Percentiles rank a stretch among this genome's conserved stretches.
Conservation (phyloP, 2,113 vertebrate species). For the Hippocampus abdominalis region DNA sequence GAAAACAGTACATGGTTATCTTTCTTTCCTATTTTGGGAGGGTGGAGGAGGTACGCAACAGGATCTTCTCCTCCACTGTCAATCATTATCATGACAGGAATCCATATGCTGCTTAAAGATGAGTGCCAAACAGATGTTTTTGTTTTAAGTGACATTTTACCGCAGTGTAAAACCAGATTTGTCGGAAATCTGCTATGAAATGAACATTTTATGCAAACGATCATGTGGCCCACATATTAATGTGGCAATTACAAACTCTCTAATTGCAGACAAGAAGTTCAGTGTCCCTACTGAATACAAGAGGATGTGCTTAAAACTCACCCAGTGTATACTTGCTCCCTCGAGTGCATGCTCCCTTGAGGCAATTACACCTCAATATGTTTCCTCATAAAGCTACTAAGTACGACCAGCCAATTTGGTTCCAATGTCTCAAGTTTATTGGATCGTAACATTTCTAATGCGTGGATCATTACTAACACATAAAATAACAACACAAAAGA, state of each 20-base stretch:
- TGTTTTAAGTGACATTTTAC: constrained; percentile 66
- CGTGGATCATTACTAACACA: constrained; percentile 66
- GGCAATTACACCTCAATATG: constrained; percentile 68
- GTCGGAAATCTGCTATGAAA: constrained; percentile 72
- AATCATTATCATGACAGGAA: constrained; percentile 65
- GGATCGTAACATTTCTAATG: constrained; percentile 65
- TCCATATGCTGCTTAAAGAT: constrained; percentile 51
- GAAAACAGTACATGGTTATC: constrained; percentile 4
- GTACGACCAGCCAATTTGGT: constrained; percentile 65
- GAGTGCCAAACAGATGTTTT: constrained; percentile 74
- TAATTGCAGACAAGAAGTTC: constrained; percentile 49
- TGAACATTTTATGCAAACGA: constrained; percentile 61
- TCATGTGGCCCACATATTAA: constrained; percentile 55
- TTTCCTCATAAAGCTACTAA: constrained; percentile 72
- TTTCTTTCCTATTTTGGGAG: constrained; percentile 6
- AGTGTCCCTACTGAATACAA: constrained; percentile 48
- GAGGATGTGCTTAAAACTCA: constrained; percentile 47
- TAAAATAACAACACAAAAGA: constrained; percentile 66
- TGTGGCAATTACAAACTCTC: constrained; percentile 53
- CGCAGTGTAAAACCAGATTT: constrained; percentile 65
- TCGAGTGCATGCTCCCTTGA: constrained; percentile 13
- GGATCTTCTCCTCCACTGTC: constrained; percentile 45
- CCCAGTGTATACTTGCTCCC: constrained; percentile 35
- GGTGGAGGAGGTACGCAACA: constrained; percentile 21
- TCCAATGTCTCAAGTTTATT: constrained; percentile 70